These are phyloP conservation scores for Struthio camelus DNA, from an alignment of 2,113 vertebrate species.

Conservation along the genomic window DNA sequence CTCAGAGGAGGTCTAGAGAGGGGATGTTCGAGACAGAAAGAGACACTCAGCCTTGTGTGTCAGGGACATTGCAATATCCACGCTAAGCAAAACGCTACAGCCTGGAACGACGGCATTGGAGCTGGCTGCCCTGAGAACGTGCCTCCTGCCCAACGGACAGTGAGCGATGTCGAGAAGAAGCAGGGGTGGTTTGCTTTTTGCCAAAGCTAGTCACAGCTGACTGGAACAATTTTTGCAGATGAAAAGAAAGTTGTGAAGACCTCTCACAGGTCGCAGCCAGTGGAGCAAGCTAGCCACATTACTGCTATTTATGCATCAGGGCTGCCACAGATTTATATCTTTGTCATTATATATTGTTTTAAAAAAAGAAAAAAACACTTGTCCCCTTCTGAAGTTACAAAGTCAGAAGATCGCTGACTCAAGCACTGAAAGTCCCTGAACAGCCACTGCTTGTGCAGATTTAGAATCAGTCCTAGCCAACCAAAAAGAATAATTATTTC, in stretches of 20 bases:
- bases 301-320: not conserved
- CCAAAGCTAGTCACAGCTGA: not conserved
- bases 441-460: not conserved
- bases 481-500: not conserved
- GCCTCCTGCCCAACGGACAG: not conserved
- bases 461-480: not conserved
- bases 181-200: not conserved
- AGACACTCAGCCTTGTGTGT: too few relatives aligned
- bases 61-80: not conserved
- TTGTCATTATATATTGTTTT: not conserved
- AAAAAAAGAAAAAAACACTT: not conserved
- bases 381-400: not conserved
- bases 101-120: not conserved
- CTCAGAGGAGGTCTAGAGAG: too few relatives aligned
- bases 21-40: not conserved
- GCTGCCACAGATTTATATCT: slow-evolving; percentile 29
- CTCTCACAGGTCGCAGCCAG: not conserved
- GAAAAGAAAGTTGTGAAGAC: slow-evolving; percentile 16
- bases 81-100: too few relatives aligned
- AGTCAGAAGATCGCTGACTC: slow-evolving; percentile 30
- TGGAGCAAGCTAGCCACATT: not conserved
- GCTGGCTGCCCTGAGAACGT: not conserved
- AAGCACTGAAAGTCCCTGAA: not conserved
- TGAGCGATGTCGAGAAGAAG: not conserved
- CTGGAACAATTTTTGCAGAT: slow-evolving; percentile 16